Evolutionary conservation across 1,140 invertebrate genomes (phyloP), one percentile per base, ranked within the genome.

Genomic region (Piezodorus guildinii): DNA sequence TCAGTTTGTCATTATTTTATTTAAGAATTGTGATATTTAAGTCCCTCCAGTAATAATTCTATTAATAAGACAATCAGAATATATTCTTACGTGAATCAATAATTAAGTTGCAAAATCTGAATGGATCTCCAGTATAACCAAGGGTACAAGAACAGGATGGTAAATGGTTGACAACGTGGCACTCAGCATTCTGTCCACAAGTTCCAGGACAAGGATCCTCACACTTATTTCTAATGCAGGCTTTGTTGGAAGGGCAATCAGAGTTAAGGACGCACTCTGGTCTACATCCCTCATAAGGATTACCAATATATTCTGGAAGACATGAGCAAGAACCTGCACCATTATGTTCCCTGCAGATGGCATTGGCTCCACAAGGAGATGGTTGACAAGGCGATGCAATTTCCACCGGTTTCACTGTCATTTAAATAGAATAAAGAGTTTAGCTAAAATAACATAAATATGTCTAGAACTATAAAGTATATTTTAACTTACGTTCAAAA

Each of bases 361-460:
- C 86, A 75, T 91, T 91, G 3, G 83, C 79, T 46, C 88, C 88
- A 72, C 88, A 91, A 49, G 88, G 87, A 25, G 83, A 85, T 45
- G 86, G 85, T 70, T 81, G 79, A 71, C 87, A 90, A 60, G 88
- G 84, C 65, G 81, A 73, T 59, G 69, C 39, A 59, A 61, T 59
- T 45, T 69, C 71, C 34, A 39, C 34, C 6, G 34, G 34, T 39
- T 5, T 10, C 12, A 10, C 34, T 39, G n/a, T n/a, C n/a, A 39
- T 6, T 39, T 12, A 8, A 30, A 30, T 4, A 30, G 65, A 23
- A 69, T 54, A 60, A 61, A 21, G 6, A 56, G 68, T 59, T 49
- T 59, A 56, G 54, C 51, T 45, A 58, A 51, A 16, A 69, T 68
- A 62, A n/a, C 3, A 30, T 30, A 30, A n/a, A 8, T 30, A 3